These are phyloP conservation scores for Notoglanidium macrostoma DNA, from an alignment of 2,797 vertebrate genomes.

Conservation along the genomic window DNA sequence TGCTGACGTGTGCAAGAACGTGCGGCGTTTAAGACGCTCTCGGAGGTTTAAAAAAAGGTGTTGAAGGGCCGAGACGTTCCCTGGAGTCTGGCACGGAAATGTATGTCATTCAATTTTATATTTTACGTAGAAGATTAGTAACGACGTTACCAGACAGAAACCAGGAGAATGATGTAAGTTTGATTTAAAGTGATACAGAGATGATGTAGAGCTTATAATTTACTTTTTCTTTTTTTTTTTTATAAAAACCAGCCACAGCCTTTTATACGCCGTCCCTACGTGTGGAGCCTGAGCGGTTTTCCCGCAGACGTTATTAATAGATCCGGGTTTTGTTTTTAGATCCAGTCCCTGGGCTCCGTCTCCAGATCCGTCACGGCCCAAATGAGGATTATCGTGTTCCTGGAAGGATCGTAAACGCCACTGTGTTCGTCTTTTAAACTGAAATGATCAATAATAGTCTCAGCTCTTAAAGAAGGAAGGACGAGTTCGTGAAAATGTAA, in stretches of 20 bases:
- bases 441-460: background rate
- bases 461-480: background rate
- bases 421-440: background rate
- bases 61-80: background rate
- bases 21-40: too few species aligned
- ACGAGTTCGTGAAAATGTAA: background rate
- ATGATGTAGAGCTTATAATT: background rate
- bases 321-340: background rate
- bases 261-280: fast-evolving
- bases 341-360: background rate
- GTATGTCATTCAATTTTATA: background rate
- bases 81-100: background rate
- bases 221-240: too few species aligned
- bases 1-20: too few species aligned
- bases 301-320: background rate
- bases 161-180: background rate
- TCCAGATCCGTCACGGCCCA: background rate
- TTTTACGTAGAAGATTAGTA: background rate
- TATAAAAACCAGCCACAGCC: background rate
- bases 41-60: background rate
- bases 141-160: background rate
- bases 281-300: background rate
- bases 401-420: background rate
- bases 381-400: background rate
- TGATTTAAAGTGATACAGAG: background rate